phyloP scores from a whole-genome alignment of 2,113 vertebrate genomes.

The Halichoerus grypus region DNA sequence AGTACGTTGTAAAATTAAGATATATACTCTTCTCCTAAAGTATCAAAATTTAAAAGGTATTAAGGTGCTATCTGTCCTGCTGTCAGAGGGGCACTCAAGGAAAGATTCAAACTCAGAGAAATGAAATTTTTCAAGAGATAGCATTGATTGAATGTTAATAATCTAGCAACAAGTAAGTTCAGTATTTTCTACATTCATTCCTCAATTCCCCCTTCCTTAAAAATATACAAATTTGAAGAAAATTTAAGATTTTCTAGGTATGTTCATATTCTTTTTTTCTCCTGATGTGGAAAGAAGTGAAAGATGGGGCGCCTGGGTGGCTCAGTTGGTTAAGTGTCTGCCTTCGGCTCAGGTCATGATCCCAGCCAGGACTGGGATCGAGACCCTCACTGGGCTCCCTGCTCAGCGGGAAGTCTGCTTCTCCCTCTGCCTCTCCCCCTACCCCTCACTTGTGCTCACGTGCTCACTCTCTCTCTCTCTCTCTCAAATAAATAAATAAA shows the following conservation, averaged over 20 bases:
- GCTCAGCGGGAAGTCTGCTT: not conserved
- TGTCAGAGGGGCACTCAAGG: not conserved
- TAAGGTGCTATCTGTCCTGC: not conserved
- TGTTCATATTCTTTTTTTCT: constrained; percentile 1
- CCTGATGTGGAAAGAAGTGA: not conserved
- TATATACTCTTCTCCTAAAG: not conserved
- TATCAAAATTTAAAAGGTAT: not conserved
- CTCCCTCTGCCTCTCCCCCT: not conserved
- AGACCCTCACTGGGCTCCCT: not conserved
- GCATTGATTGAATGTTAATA: not conserved
- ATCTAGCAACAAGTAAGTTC: not conserved
- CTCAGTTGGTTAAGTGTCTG: not conserved
- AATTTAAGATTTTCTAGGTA: not conserved
- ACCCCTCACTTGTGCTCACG: not conserved
- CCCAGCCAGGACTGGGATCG: not conserved
- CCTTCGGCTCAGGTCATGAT: not conserved
- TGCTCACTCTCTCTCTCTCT: not conserved
- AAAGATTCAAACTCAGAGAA: not conserved
- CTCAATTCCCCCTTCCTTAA: not conserved
- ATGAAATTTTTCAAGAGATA: not conserved
- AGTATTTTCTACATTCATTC: not conserved
- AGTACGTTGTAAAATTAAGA: constrained; percentile 23
- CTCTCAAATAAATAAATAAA: not conserved
- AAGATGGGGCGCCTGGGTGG: not conserved
- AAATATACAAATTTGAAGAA: not conserved